A percentile compares a stretch with the other conserved stretches of the same genome.
phyloP scores from a whole-genome alignment of 2,113 vertebrate genomes.

The Sturnira hondurensis region DNA sequence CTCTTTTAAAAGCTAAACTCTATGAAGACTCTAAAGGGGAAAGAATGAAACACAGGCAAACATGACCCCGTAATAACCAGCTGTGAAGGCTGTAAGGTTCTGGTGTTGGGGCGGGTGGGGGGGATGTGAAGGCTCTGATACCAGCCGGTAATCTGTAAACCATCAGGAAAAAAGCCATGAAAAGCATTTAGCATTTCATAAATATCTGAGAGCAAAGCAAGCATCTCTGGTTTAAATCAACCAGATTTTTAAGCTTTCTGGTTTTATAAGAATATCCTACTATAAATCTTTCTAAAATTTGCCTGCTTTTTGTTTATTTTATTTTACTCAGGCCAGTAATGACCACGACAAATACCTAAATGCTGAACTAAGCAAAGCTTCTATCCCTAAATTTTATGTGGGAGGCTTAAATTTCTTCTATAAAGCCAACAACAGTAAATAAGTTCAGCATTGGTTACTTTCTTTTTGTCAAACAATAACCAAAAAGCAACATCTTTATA shows the following conservation, averaged over 20 bases:
- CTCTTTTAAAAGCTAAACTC: not conserved
- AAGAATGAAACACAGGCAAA: not conserved
- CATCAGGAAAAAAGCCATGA: constrained; percentile 31
- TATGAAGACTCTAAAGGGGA: not conserved
- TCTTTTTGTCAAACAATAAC: constrained; percentile 54
- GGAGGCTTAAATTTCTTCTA: constrained; percentile 30
- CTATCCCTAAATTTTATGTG: constrained; percentile 60
- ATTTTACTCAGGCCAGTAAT: constrained; percentile 64
- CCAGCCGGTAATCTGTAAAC: constrained; percentile 34
- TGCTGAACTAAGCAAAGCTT: constrained; percentile 67
- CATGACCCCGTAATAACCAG: not conserved
- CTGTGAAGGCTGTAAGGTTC: not conserved
- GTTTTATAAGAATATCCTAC: constrained; percentile 69
- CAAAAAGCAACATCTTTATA: constrained; percentile 41
- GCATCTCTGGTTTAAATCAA: constrained; percentile 61
- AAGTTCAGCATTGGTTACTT: constrained; percentile 57
- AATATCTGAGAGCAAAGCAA: constrained; percentile 63
- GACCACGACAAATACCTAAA: constrained; percentile 70
- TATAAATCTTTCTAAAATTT: constrained; percentile 54
- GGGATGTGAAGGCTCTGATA: not conserved
- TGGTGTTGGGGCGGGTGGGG: not conserved
- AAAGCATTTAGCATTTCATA: constrained; percentile 59
- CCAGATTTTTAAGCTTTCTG: constrained; percentile 60
- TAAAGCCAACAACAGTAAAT: constrained; percentile 63
- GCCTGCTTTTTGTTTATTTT: constrained; percentile 58